Percentiles rank a stretch among this genome's conserved stretches.
Evolutionary conservation across 2,797 vertebrate genomes (phyloP).

Genomic region (Tenualosa ilisha): DNA sequence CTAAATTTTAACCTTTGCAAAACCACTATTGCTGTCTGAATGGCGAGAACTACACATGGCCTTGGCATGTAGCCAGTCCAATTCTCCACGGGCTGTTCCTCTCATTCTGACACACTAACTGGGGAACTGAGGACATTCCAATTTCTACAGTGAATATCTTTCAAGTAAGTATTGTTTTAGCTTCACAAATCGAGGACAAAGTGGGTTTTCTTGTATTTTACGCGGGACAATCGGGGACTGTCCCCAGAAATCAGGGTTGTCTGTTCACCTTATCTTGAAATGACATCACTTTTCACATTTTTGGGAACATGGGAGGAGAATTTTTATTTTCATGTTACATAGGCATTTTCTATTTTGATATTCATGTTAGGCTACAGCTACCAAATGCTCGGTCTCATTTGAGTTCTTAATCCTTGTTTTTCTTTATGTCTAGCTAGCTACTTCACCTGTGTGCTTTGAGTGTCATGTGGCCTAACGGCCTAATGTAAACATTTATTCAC

Average conservation of each 20-base stretch:
- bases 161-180: no score
- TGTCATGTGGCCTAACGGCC: background rate
- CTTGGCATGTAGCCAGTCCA: background rate
- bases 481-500: no score
- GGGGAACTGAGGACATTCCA: no score
- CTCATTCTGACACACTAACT: background rate
- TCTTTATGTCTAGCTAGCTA: background rate
- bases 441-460: background rate
- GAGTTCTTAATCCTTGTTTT: background rate
- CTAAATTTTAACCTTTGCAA: no score
- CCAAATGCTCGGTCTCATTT: background rate
- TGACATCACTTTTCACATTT: background rate
- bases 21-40: no score
- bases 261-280: background rate
- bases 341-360: background rate
- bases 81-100: slow-evolving; percentile 12
- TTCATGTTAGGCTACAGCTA: background rate
- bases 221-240: no score
- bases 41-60: slow-evolving; percentile 2
- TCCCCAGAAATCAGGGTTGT: no score
- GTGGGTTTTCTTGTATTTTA: no score
- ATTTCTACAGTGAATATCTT: no score
- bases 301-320: background rate
- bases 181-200: no score
- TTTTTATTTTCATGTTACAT: background rate